Conservation (phyloP, 2,888 invertebrate species). For the Lasioglossum oenotherae region DNA sequence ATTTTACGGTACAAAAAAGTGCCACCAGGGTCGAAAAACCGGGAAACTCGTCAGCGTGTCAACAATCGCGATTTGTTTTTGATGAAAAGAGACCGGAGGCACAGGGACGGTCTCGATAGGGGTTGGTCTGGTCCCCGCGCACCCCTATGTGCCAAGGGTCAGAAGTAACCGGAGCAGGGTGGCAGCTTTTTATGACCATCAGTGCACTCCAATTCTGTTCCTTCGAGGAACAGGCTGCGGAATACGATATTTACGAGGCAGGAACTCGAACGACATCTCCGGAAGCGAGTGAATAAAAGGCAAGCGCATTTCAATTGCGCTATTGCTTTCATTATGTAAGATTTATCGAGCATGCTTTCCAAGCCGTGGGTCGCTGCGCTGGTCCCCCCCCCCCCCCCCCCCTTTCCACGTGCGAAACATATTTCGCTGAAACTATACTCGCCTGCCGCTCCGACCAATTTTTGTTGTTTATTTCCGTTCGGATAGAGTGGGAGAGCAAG, state of each 20-base stretch:
- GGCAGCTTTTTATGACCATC: background rate
- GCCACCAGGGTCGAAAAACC: background rate
- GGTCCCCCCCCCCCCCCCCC: background rate
- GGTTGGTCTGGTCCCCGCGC: background rate
- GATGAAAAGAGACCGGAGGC: background rate
- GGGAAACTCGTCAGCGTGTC: background rate
- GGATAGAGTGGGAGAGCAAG: background rate
- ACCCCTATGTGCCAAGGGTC: background rate
- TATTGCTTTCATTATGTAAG: background rate
- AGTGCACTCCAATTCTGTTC: background rate
- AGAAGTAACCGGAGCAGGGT: background rate
- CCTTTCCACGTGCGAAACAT: slow-evolving; percentile 21
- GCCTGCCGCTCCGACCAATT: slow-evolving; percentile 29
- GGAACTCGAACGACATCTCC: background rate
- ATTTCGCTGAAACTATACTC: slow-evolving; percentile 20
- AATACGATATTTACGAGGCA: background rate
- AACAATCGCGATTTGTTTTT: background rate
- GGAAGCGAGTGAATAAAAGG: background rate
- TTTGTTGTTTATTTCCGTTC: slow-evolving; percentile 46
- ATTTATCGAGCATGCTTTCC: slow-evolving; percentile 17
- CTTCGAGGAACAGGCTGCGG: background rate
- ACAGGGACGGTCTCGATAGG: background rate
- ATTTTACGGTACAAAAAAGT: background rate
- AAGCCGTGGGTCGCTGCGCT: background rate
- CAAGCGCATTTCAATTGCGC: slow-evolving; percentile 5